These are phyloP conservation scores for Nothobranchius furzeri DNA, from an alignment of 2,113 vertebrate genomes.

Conservation along the genomic window DNA sequence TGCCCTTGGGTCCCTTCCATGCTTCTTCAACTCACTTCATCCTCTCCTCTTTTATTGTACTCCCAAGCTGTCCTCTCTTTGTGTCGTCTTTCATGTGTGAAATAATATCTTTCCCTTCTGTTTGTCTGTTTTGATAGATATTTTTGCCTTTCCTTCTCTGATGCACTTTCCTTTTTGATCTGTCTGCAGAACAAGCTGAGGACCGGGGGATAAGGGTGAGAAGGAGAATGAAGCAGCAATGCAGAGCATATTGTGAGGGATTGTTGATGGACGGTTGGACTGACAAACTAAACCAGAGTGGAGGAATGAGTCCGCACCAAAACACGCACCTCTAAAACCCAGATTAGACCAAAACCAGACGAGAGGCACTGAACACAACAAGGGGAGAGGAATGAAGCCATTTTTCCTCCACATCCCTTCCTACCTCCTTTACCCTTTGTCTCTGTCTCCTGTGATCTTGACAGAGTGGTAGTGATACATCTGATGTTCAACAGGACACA, in stretches of 20 bases:
- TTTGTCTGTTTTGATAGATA: constrained; percentile 18
- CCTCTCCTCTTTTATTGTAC: constrained; percentile 41
- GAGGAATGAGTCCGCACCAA: constrained; percentile 61
- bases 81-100: constrained; percentile 30
- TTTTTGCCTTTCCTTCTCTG: constrained; percentile 7
- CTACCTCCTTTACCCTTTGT: constrained; percentile 28
- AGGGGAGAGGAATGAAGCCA: constrained; percentile 24
- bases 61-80: constrained; percentile 27
- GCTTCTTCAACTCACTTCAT: constrained; percentile 36
- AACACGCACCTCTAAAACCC: constrained; percentile 49
- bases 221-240: constrained; percentile 25
- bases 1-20: constrained; percentile 47
- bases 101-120: constrained; percentile 16
- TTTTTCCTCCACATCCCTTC: constrained; percentile 8
- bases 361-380: constrained; percentile 45
- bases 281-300: constrained; percentile 25
- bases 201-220: constrained; percentile 72
- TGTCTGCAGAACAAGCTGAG: constrained; percentile 76
- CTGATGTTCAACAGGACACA: constrained; percentile 4
- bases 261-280: constrained; percentile 56
- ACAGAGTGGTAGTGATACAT: constrained; percentile 10
- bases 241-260: constrained; percentile 60
- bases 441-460: constrained; percentile 35
- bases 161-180: constrained; percentile 26
- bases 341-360: constrained; percentile 47